Evolutionary conservation across 2,888 invertebrate genomes (phyloP), one percentile per base, ranked within the genome.

Genomic region (Norana najaformis): DNA sequence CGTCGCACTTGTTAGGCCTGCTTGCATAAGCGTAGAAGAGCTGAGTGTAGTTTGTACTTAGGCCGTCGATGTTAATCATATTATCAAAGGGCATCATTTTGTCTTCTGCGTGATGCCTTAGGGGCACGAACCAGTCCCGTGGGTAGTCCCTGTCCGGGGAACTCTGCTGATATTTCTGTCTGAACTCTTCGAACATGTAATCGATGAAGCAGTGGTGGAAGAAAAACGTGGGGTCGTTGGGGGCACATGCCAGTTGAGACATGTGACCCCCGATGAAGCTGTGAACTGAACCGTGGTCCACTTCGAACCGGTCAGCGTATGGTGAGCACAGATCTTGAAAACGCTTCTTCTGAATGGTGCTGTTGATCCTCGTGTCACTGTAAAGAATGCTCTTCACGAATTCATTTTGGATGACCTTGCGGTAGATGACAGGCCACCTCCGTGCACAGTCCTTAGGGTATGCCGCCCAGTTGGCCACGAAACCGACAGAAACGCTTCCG

Each of bases 181-280:
- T 82, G 69, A 88, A 91, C 35, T 89, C 53, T 90, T 95, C 94
- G 94, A 94, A 95, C 8, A 94, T 89, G 53, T 93, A 92, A 91
- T 95, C 95, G 36, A 94, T 93, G 91, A 94, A 95, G 30, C 93
- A 91, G 91, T 94, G 94, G 89, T 94, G 93, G 83, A 94, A 90
- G 92, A 93, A 94, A 92, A 95, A 95, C 37, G 94, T 92, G 0
- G 95, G 94, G 91, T 95, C 95, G 89, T 93, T 94, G 11, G 94
- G 94, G 0, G 94, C 93, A 0, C 93, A 93, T 11, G 93, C 91
- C 0, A 93, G 93, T 36, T 93, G 93, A 37, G 92, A 89, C 94
- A 94, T 94, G 90, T 94, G 93, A 30, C 90, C 89, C 13, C 94
- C 94, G 39, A 94, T 92, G 91, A 92, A 94, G 82, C 93, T 92